Conservation (phyloP, 37 sponge, comb jelly and placozoan species). For the Aphrocallistes beatrix region DNA sequence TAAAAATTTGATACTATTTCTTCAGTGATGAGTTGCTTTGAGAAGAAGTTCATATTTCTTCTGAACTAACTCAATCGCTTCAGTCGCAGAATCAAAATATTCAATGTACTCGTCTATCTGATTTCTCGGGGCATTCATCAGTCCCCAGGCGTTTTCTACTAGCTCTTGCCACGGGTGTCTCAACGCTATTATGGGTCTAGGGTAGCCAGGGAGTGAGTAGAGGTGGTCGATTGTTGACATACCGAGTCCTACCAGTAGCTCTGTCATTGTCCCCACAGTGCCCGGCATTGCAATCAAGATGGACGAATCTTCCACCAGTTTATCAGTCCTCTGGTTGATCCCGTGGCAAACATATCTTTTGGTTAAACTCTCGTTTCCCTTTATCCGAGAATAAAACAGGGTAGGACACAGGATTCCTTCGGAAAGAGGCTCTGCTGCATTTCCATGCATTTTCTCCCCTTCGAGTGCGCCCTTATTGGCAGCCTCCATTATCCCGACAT, state of each 20-base stretch:
- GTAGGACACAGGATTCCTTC: constrained; percentile 47
- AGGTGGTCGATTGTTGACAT: background rate
- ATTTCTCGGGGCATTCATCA: background rate
- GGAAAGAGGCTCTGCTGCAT: background rate
- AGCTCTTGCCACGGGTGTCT: constrained; percentile 32
- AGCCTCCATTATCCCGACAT: constrained; percentile 62
- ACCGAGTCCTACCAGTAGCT: constrained; percentile 43
- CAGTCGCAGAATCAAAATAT: background rate
- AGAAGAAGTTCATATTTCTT: background rate
- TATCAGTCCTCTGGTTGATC: constrained; percentile 28
- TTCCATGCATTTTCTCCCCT: background rate
- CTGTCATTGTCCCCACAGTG: constrained; percentile 51
- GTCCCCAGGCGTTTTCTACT: background rate
- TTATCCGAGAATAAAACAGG: constrained; percentile 23
- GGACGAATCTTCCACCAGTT: constrained; percentile 27
- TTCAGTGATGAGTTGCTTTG: no score
- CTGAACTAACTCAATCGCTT: background rate
- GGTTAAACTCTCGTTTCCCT: constrained; percentile 39
- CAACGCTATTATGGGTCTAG: constrained; percentile 29
- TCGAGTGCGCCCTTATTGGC: constrained; percentile 29
- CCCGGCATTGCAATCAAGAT: constrained; percentile 45
- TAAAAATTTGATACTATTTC: no score
- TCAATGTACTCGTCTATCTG: background rate
- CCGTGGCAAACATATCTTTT: background rate
- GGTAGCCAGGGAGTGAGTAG: background rate